Evolutionary conservation across 1,140 invertebrate species (phyloP), one percentile per base, ranked within the genome.

Genomic region (Aplysia californica): DNA sequence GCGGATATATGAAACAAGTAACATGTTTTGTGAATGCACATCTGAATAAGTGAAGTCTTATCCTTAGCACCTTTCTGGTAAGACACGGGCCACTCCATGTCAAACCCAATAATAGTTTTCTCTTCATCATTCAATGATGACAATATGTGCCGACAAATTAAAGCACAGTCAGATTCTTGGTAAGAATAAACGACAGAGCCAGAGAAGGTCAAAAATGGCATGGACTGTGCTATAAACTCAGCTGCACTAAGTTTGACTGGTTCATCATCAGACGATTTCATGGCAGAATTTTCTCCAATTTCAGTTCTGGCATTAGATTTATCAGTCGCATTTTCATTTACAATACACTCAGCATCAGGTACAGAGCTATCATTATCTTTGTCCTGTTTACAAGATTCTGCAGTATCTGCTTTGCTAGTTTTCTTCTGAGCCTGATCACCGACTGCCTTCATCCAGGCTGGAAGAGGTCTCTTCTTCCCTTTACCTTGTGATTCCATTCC

Each of bases 51-150:
- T n/a, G n/a, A n/a, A n/a, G n/a, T n/a, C n/a, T n/a, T n/a, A n/a
- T n/a, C n/a, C n/a, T n/a, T n/a, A n/a, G n/a, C n/a, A n/a, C n/a
- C n/a, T n/a, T n/a, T n/a, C n/a, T n/a, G n/a, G n/a, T n/a, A n/a
- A n/a, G n/a, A n/a, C n/a, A n/a, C n/a, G n/a, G n/a, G n/a, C n/a
- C n/a, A n/a, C n/a, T 80, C 79, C 72, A 80, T 58, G 39, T 80
- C 79, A 58, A 80, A 76, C 3, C 79, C 79, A 23, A 78, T 69
- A 15, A 38, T 55, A 39, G 20, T 39, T n/a, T 77, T 39, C 6
- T 21, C 50, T 2, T 15, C 50, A 3, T 6, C 0, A 33, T 33
- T 3, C 0, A 73, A 36, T 1, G 20, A n/a, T 29, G 58, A 31
- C 26, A 44, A 20, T 33, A 75, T 66, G 3, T 80, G 71, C 18